Conservation (phyloP, 1,140 invertebrate genomes). For the Tetramorium alpestre region DNA sequence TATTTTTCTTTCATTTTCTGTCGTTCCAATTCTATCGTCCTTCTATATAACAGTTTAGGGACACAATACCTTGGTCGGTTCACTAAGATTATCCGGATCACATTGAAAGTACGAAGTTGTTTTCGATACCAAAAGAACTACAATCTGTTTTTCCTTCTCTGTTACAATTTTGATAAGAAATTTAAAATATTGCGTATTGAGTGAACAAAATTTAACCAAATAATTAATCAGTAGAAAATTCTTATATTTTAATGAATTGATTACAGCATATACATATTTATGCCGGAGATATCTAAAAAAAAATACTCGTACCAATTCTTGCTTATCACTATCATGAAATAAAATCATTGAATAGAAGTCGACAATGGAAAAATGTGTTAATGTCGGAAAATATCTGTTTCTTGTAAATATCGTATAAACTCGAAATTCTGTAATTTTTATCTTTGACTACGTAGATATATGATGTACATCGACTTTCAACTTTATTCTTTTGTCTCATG, state of each 20-base stretch:
- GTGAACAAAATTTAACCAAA: neutral
- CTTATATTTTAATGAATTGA: neutral
- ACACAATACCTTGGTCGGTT: conserved; percentile 53
- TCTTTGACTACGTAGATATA: conserved; percentile 15
- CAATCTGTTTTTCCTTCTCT: conserved; percentile 61
- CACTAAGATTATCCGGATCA: conserved; percentile 70
- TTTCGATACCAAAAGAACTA: conserved; percentile 43
- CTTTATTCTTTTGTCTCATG: conserved; percentile 5
- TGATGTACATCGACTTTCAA: neutral
- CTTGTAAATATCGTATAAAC: neutral
- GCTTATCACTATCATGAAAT: neutral
- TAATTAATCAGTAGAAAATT: neutral
- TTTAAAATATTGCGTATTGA: too few species aligned
- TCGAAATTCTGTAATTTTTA: conserved; percentile 2
- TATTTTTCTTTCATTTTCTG: neutral
- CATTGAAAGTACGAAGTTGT: conserved; percentile 52
- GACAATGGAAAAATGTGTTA: neutral
- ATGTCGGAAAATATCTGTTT: conserved; percentile 14
- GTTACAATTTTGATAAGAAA: conserved; percentile 45
- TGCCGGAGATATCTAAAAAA: neutral
- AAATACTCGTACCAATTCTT: neutral
- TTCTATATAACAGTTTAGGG: conserved; percentile 36
- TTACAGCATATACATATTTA: neutral
- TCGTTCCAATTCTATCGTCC: conserved; percentile 7
- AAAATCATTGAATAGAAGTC: neutral